Base-by-base conservation (phyloP, 2,888 invertebrate species). In the Helicoverpa assulta region DNA sequence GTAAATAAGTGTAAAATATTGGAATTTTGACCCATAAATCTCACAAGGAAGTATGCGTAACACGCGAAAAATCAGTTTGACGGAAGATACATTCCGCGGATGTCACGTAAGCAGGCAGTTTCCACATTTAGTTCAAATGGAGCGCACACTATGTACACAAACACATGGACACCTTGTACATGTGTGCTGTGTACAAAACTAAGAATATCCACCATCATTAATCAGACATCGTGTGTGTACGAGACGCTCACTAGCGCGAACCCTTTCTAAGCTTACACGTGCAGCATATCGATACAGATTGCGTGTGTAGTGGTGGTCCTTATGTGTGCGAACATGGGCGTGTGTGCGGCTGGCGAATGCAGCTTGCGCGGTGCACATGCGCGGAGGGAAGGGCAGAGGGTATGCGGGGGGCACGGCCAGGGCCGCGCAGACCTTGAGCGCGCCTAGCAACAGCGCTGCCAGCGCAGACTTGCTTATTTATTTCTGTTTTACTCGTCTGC, bases 371-470 rank as follows among this genome's bases (percentile, higher is more conserved):
- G 81, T 91, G 91, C 92, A 92, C 90, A 91, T 91, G 93, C 89
- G 90, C 89, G 84, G 80, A 81, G 85, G 76, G 85, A 62, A 76
- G 83, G 75, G 78, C 73, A 75, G 84, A 73, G 82, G 82, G 81
- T 77, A 85, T 68, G 77, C 71, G 81, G 78, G 86, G 86, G 88
- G 89, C 91, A 92, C 82, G 91, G 92, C 92, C 93, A 93, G 89
- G 93, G 93, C 89, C 92, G 89, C 71, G 81, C 74, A 91, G 94
- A 93, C 95, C 95, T 95, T 95, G 95, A 91, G 88, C 91, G 88
- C 91, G 93, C 94, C 88, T 95, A 94, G 94, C 93, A 95, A 95
- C 95, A 92, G 89, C 89, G 87, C 88, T 88, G 90, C 86, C 90
- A 88, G 81, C 88, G 79, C 83, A 86, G 85, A 86, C 86, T 85